These are phyloP conservation scores for Epicauta chinensis DNA, from an alignment of 1,140 invertebrate genomes.

Conservation along the genomic window DNA sequence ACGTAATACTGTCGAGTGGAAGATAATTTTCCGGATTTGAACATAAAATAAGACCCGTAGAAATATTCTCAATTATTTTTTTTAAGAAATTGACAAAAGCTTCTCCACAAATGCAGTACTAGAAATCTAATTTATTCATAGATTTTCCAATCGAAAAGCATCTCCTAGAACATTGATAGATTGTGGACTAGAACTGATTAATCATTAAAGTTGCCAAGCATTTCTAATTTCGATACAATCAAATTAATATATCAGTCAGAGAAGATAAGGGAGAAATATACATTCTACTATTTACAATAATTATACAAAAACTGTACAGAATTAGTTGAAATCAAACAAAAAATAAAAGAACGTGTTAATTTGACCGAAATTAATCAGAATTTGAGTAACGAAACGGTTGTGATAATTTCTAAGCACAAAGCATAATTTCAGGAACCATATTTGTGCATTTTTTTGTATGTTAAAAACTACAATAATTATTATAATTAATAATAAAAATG, in stretches of 20 bases:
- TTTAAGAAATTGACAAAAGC: too few relatives aligned
- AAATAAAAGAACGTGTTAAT: too few relatives aligned
- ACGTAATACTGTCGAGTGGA: too few relatives aligned
- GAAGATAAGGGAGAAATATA: slow-evolving; percentile 6
- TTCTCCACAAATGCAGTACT: too few relatives aligned
- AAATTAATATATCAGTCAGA: slow-evolving; percentile 23
- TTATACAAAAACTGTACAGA: background rate
- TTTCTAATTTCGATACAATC: slow-evolving; percentile 17
- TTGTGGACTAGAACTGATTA: slow-evolving; percentile 14
- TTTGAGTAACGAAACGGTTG: background rate
- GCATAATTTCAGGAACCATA: slow-evolving; percentile 21
- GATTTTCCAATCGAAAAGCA: slow-evolving; percentile 5
- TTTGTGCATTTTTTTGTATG: slow-evolving; percentile 20
- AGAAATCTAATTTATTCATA: slow-evolving; percentile 2
- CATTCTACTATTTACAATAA: slow-evolving; percentile 13
- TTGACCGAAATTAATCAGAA: too few relatives aligned
- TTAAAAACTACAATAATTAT: slow-evolving; percentile 8
- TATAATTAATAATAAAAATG: slow-evolving; percentile 1
- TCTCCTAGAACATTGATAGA: slow-evolving; percentile 4
- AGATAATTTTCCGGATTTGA: too few relatives aligned
- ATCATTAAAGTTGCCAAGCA: slow-evolving; percentile 14
- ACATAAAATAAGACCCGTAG: too few relatives aligned
- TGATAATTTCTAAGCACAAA: background rate
- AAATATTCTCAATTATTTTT: too few relatives aligned
- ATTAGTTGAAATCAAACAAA: background rate